Evolutionary conservation across 2,797 vertebrate species (phyloP).

Genomic region (Gymnothorax javanicus): DNA sequence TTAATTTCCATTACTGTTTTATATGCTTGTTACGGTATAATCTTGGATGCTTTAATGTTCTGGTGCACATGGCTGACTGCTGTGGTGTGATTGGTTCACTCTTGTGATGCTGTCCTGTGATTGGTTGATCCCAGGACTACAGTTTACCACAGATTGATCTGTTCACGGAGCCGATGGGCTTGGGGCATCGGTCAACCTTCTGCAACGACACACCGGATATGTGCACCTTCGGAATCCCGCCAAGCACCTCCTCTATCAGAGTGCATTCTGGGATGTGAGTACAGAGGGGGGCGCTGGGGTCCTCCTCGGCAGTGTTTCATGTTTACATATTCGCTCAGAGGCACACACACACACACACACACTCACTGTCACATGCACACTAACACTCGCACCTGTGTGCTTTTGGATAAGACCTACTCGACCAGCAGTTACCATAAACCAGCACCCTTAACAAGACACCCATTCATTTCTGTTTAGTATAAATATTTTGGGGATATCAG

Average conservation of each 20-base stretch:
- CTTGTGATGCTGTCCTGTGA: not conserved
- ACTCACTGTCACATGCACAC: not conserved
- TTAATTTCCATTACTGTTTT: not conserved
- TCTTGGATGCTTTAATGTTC: not conserved
- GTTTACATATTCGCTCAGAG: not conserved
- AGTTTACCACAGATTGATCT: conserved; percentile 85
- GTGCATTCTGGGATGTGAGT: conserved; percentile 94
- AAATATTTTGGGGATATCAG: too few species aligned
- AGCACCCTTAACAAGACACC: too few species aligned
- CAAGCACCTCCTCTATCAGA: conserved; percentile 89
- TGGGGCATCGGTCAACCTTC: conserved; percentile 80
- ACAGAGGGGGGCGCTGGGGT: conserved; percentile 17
- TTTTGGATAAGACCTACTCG: too few species aligned
- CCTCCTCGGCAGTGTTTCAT: not conserved
- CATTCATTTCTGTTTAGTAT: too few species aligned
- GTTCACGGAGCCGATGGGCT: conserved; percentile 85
- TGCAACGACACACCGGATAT: conserved; percentile 83
- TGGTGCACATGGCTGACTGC: not conserved
- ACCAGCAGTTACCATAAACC: too few species aligned
- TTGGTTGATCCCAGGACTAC: conserved; percentile 79
- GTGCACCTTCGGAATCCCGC: conserved; percentile 78
- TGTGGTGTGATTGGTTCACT: not conserved
- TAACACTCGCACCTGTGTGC: not conserved
- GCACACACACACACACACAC: not conserved
- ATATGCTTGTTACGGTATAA: not conserved